These are phyloP conservation scores for Phanerotoma sp. DNA, from an alignment of 2,888 invertebrate genomes.

Conservation along the genomic window DNA sequence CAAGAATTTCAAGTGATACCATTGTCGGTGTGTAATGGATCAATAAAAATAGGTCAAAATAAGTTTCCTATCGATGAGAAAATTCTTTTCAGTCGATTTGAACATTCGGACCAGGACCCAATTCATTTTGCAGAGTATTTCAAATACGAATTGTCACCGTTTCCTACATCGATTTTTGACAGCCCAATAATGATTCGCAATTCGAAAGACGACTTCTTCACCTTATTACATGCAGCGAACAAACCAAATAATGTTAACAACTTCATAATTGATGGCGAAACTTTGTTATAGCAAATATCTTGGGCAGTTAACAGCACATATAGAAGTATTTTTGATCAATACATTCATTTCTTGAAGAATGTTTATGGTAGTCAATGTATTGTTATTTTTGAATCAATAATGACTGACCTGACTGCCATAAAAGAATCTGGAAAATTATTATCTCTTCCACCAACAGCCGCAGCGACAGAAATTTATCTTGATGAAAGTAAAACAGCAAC, in stretches of 20 bases:
- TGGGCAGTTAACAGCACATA: background rate
- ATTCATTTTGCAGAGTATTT: background rate
- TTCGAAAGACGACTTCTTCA: background rate
- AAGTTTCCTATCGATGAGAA: conserved; percentile 3
- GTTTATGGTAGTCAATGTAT: background rate
- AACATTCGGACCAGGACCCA: background rate
- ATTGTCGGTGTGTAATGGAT: background rate
- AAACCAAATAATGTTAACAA: background rate
- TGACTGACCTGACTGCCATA: too few relatives aligned
- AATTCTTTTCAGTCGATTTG: background rate
- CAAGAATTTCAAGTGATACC: background rate
- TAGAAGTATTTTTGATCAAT: background rate
- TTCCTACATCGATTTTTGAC: background rate
- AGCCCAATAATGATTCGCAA: background rate
- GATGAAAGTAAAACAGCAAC: too few relatives aligned
- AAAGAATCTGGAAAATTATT: too few relatives aligned
- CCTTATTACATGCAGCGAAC: background rate
- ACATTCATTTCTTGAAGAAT: background rate
- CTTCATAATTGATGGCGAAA: background rate
- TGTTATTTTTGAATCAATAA: too few relatives aligned
- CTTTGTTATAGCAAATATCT: background rate
- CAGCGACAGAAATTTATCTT: too few relatives aligned
- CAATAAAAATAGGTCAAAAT: conserved; percentile 1
- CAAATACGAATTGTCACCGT: conserved; percentile 2
- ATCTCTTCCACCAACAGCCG: too few relatives aligned